A percentile compares a stretch with the other conserved stretches of the same genome.
Evolutionary conservation across 2,113 vertebrate species (phyloP).

Genomic region (Amblyornis subalaris): DNA sequence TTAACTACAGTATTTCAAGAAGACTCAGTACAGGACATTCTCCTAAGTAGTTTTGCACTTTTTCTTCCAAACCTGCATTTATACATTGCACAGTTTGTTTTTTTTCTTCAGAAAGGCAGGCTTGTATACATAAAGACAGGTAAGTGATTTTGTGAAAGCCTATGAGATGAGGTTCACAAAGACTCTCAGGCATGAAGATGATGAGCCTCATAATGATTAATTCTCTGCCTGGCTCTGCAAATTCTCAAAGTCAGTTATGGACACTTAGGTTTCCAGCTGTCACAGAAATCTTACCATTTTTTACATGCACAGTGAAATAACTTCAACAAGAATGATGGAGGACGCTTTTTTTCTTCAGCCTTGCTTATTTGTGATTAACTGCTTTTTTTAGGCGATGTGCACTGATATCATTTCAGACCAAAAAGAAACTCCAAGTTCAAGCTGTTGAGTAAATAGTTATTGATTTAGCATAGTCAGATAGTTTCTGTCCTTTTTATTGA

Average conservation of each 20-base stretch:
- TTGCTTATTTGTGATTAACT: background rate
- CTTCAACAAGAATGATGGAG: background rate
- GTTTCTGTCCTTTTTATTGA: background rate
- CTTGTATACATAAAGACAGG: background rate
- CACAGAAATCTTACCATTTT: background rate
- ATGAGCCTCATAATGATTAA: background rate
- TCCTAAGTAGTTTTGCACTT: accelerated
- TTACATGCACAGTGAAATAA: background rate
- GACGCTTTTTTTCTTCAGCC: background rate
- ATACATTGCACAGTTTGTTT: background rate
- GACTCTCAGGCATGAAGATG: background rate
- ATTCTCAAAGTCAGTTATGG: background rate
- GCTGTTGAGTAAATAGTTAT: background rate
- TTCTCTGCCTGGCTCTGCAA: background rate
- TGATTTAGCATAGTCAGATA: background rate
- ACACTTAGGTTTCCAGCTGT: background rate
- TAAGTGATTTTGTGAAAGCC: background rate
- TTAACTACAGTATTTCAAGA: background rate
- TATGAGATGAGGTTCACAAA: background rate
- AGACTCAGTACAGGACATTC: background rate
- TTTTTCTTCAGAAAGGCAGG: background rate
- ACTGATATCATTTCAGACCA: background rate
- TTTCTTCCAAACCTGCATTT: background rate
- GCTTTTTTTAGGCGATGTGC: background rate
- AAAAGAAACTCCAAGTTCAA: background rate